These are phyloP conservation scores for Mus pahari DNA, from an alignment of 2,113 vertebrate species.

Conservation along the genomic window DNA sequence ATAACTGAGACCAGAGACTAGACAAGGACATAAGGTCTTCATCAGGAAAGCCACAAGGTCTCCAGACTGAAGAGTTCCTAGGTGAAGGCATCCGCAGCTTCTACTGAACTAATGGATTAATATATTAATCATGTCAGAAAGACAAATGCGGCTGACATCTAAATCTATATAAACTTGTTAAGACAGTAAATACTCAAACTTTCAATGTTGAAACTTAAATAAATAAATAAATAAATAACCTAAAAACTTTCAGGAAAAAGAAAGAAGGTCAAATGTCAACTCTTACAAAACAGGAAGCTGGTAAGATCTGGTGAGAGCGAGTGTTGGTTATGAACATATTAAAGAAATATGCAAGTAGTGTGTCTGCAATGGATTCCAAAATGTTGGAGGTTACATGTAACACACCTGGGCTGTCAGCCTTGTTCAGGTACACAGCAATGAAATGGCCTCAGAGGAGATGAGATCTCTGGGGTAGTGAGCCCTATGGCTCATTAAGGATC, in stretches of 20 bases:
- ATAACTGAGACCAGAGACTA: not conserved
- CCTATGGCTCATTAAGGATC: not conserved
- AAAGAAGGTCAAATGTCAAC: not conserved
- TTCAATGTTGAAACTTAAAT: not conserved
- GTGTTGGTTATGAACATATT: not conserved
- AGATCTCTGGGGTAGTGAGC: not conserved
- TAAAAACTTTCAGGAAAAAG: not conserved
- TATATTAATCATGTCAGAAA: not conserved
- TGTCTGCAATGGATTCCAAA: not conserved
- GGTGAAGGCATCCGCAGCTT: not conserved
- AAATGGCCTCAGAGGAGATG: not conserved
- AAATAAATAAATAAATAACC: not conserved
- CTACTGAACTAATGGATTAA: not conserved
- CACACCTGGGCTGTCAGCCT: not conserved
- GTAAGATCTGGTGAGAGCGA: not conserved
- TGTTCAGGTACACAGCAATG: not conserved
- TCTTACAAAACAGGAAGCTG: not conserved
- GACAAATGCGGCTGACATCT: not conserved
- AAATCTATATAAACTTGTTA: not conserved
- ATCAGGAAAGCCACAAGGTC: not conserved
- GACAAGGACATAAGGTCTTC: not conserved
- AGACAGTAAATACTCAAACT: not conserved
- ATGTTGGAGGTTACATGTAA: not conserved
- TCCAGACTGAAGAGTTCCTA: not conserved
- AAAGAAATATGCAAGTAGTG: not conserved